A percentile compares a stretch with the other conserved stretches of the same genome.
Evolutionary conservation across 2,888 invertebrate species (phyloP).

Genomic region (Myathropa florea): DNA sequence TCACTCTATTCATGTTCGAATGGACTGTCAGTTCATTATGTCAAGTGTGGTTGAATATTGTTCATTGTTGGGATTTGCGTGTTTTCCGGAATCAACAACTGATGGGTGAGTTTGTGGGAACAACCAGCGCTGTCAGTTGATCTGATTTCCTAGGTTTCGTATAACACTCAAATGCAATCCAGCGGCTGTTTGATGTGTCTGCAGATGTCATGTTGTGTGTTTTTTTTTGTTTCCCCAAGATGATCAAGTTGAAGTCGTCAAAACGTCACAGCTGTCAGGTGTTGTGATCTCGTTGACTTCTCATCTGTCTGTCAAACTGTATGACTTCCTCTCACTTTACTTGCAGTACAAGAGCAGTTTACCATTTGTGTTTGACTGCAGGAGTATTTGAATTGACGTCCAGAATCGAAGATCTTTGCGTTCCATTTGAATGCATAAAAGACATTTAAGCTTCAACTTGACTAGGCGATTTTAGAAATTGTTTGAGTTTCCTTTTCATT

Average conservation of each 20-base stretch:
- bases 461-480: no score
- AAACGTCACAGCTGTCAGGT: neutral
- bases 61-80: neutral
- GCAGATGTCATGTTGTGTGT: neutral
- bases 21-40: neutral
- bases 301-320: neutral
- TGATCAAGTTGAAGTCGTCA: neutral
- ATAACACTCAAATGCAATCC: neutral
- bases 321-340: neutral
- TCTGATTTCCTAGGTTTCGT: neutral
- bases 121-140: neutral
- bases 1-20: slow-evolving; percentile 19
- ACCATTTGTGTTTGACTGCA: no score
- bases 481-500: no score
- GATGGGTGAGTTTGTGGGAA: neutral
- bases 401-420: no score
- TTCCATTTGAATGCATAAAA: no score
- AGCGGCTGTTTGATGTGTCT: neutral
- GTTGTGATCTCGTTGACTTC: neutral
- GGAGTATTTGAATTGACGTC: no score
- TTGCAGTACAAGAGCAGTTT: neutral
- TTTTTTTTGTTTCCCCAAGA: neutral
- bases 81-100: neutral
- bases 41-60: neutral
- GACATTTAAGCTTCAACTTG: no score